Evolutionary conservation across 2,797 vertebrate genomes (phyloP).

Genomic region (Poecilia picta): DNA sequence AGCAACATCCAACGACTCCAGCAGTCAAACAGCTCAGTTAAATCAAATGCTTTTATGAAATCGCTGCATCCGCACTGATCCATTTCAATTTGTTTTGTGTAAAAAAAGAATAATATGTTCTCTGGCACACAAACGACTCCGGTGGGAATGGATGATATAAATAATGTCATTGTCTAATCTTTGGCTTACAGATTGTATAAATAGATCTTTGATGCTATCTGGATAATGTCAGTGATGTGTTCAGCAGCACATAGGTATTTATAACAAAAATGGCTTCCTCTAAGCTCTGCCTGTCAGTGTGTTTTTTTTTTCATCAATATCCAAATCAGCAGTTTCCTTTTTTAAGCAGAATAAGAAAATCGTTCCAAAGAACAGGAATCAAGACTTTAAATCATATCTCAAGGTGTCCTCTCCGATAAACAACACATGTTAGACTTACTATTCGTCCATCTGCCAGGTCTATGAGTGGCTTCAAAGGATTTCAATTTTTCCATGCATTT

Average conservation of each 20-base stretch:
- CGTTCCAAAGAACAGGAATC: background rate
- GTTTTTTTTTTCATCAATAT: background rate
- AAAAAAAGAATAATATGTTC: constrained; percentile 14
- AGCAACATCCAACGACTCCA: constrained; percentile 6
- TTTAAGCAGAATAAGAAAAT: background rate
- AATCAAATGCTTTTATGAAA: constrained; percentile 18
- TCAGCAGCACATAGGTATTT: constrained; percentile 17
- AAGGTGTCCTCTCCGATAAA: background rate
- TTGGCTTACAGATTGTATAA: constrained; percentile 32
- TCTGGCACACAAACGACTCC: constrained; percentile 19
- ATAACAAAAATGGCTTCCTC: constrained; percentile 14
- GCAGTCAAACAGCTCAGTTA: constrained; percentile 21
- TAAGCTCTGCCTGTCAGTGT: background rate
- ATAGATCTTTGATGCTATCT: constrained; percentile 26
- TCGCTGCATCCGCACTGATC: background rate
- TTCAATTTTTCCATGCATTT: background rate
- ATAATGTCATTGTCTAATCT: constrained; percentile 51
- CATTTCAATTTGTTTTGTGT: constrained; percentile 7
- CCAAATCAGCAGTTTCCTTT: background rate
- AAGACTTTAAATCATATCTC: background rate
- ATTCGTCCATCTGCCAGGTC: background rate
- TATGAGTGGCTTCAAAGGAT: background rate
- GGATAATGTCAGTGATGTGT: constrained; percentile 6
- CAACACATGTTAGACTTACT: background rate
- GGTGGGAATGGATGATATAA: constrained; percentile 21